phyloP scores from a whole-genome alignment of 2,113 vertebrate species.

The Antidorcas marsupialis region DNA sequence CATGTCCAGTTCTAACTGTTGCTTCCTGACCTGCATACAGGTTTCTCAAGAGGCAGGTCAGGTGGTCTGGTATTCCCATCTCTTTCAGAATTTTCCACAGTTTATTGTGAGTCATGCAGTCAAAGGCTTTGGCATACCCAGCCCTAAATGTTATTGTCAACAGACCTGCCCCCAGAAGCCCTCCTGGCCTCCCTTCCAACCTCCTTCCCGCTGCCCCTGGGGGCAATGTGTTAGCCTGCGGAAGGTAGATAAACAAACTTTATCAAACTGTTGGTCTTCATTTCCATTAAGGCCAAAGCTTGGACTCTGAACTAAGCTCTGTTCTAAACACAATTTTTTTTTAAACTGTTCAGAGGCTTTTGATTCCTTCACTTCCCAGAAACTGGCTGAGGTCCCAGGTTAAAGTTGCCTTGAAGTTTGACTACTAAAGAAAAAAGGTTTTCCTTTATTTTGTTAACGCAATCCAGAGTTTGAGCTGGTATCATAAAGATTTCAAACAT shows the following conservation, averaged over 20 bases:
- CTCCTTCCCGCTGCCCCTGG: not conserved
- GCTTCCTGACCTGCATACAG: not conserved
- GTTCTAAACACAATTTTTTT: not conserved
- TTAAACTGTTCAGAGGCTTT: conserved; percentile 15
- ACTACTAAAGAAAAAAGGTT: not conserved
- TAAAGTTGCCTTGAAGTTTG: conserved; percentile 45
- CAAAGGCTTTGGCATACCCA: not conserved
- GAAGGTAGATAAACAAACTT: not conserved
- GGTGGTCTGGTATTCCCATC: not conserved
- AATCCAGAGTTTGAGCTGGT: not conserved
- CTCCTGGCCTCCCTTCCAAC: not conserved
- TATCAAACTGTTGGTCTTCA: not conserved
- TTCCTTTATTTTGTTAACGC: not conserved
- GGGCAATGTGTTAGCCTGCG: not conserved
- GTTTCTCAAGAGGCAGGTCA: not conserved
- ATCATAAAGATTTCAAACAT: not conserved
- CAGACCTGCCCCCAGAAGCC: not conserved
- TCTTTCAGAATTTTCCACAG: not conserved
- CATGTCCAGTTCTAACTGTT: not conserved
- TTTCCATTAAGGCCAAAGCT: not conserved
- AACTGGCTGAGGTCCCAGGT: not conserved
- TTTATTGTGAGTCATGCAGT: not conserved
- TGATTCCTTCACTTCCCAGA: conserved; percentile 28
- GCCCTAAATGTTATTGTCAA: not conserved
- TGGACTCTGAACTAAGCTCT: not conserved